Evolutionary conservation across 2,113 vertebrate species (phyloP).

Genomic region (Mastomys coucha): DNA sequence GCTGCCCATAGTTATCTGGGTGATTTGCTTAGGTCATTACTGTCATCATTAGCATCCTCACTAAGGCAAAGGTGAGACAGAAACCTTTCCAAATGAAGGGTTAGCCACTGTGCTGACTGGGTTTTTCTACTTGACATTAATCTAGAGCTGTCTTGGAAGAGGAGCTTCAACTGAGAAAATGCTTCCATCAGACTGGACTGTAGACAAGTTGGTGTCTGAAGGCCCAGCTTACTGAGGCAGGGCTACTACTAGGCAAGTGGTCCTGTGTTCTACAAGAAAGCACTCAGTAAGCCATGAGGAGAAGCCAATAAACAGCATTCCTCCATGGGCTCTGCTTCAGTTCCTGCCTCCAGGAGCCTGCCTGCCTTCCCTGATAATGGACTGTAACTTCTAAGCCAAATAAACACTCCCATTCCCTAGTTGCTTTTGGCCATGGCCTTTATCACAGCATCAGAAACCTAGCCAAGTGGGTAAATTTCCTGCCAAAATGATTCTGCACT

Average conservation of each 20-base stretch:
- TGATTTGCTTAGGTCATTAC: slow-evolving; percentile 33
- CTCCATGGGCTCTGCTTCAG: not conserved
- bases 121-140: not conserved
- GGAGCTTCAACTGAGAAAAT: not conserved
- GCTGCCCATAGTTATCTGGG: not conserved
- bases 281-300: not conserved
- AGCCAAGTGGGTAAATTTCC: not conserved
- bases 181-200: not conserved
- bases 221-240: not conserved
- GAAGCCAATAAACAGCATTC: not conserved
- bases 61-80: slow-evolving; percentile 11
- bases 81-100: slow-evolving; percentile 3
- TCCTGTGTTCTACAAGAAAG: not conserved
- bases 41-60: not conserved
- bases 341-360: not conserved
- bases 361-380: not conserved
- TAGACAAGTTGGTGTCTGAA: not conserved
- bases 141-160: not conserved
- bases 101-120: not conserved
- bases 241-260: not conserved
- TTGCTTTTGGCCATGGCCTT: not conserved
- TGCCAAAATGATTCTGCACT: slow-evolving; percentile 50
- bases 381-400: not conserved
- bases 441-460: not conserved
- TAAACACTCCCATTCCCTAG: not conserved